Conservation (phyloP, 2,797 vertebrate species). For the Platalea minor region DNA sequence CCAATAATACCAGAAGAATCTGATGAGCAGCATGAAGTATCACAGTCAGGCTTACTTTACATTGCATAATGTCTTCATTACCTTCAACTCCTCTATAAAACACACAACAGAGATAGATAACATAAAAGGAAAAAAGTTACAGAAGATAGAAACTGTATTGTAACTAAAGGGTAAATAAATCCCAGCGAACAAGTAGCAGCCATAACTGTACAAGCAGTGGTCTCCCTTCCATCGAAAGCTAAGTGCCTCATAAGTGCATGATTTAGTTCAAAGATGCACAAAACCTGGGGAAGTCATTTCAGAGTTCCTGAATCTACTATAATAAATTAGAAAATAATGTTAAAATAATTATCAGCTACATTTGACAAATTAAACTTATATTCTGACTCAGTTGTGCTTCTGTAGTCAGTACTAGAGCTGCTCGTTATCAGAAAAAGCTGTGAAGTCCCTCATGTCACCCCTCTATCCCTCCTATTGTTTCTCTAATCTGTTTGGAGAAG, state of each 20-base stretch:
- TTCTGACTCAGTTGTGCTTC: background rate
- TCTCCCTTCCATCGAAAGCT: background rate
- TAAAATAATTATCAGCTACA: background rate
- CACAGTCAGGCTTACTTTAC: background rate
- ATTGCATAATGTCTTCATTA: background rate
- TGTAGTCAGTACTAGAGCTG: background rate
- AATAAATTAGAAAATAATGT: background rate
- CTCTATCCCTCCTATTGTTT: background rate
- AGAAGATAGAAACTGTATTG: background rate
- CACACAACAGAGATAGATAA: background rate
- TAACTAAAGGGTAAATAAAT: background rate
- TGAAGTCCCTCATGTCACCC: background rate
- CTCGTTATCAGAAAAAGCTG: background rate
- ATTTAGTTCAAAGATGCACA: background rate
- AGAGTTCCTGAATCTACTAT: background rate
- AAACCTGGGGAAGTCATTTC: fast-evolving
- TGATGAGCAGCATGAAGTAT: background rate
- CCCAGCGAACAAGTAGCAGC: background rate
- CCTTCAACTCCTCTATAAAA: background rate
- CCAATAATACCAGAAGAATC: background rate
- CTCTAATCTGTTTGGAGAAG: background rate
- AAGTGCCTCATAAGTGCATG: background rate
- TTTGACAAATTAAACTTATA: background rate
- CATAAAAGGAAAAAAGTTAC: background rate
- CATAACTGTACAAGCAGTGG: background rate